Evolutionary conservation across 2,888 invertebrate species (phyloP), one percentile per base, ranked within the genome.

Genomic region (Alloscopus bannaensis): DNA sequence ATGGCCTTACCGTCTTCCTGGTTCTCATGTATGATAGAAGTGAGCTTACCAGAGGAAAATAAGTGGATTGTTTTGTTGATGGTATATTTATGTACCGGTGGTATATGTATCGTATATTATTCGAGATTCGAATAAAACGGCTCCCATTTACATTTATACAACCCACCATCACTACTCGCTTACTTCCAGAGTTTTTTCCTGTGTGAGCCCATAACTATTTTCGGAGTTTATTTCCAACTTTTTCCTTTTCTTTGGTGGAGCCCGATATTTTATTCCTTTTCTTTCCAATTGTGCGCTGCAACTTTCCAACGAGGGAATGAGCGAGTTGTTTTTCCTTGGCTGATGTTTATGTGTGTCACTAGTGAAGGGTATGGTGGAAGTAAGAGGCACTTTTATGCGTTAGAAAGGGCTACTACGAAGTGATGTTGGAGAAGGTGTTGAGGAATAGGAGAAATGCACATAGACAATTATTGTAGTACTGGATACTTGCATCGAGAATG

Each of bases 101-200:
- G n/a, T n/a, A n/a, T n/a, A n/a, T n/a, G n/a, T n/a, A n/a, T n/a
- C n/a, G n/a, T n/a, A n/a, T n/a, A n/a, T n/a, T n/a, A 42, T 65
- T 50, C 64, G 65, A 65, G 65, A 73, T 73, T 73, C 65, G 65
- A 73, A 73, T 65, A 73, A 73, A 57, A 64, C 55, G 64, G 42
- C 64, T 55, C 57, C 31, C 65, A 73, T 73, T 73, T 73, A 57
- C 73, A 73, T 73, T 73, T 73, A 65, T 73, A 73, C 73, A 52
- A 65, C 64, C 65, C 20, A n/a, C 20, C 11, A 13, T 18, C 18
- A 29, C 11, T 20, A 59, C 26, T 40, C 31, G 26, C 22, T 52
- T 18, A 13, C 31, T 50, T 57, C 60, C 50, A 40, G 6, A n/a
- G n/a, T n/a, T n/a, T n/a, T n/a, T 26, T 40, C 57, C 28, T 55